Percentiles rank a stretch among this genome's conserved stretches.
phyloP scores from a whole-genome alignment of 2,888 invertebrate genomes.

The Eupelmus urozonus region DNA sequence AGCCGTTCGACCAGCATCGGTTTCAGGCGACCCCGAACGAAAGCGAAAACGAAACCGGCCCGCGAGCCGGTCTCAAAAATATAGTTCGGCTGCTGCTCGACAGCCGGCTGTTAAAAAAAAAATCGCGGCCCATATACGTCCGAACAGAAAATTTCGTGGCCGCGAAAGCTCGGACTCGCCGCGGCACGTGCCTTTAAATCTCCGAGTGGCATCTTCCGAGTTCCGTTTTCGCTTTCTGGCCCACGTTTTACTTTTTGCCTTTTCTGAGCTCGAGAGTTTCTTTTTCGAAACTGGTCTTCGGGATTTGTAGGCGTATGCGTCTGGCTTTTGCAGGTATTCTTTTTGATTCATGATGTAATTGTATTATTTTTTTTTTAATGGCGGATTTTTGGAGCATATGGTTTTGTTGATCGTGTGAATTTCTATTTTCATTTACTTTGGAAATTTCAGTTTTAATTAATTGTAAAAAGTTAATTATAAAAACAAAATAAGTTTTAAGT shows the following conservation, averaged over 20 bases:
- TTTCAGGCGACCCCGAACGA: not conserved
- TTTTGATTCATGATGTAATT: too few species aligned
- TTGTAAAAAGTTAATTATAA: too few species aligned
- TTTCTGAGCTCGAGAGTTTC: not conserved
- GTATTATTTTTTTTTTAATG: too few species aligned
- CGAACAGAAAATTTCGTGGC: not conserved
- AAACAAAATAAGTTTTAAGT: too few species aligned
- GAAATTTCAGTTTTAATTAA: too few species aligned
- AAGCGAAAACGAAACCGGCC: constrained; percentile 12
- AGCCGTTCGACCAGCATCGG: too few species aligned
- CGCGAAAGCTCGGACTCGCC: constrained; percentile 6
- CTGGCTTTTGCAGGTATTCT: too few species aligned
- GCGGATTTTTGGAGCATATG: too few species aligned
- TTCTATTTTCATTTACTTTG: too few species aligned
- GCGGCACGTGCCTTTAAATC: not conserved
- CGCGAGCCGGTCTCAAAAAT: not conserved
- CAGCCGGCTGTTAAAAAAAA: not conserved
- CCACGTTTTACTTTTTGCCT: not conserved
- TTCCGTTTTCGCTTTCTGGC: constrained; percentile 17
- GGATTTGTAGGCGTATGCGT: not conserved
- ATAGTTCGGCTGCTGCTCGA: too few species aligned
- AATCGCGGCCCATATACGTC: constrained; percentile 6
- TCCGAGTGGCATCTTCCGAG: not conserved
- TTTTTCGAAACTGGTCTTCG: not conserved
- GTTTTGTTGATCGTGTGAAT: too few species aligned